Evolutionary conservation across 2,888 invertebrate genomes (phyloP), one percentile per base, ranked within the genome.

Genomic region (Meganola albula): DNA sequence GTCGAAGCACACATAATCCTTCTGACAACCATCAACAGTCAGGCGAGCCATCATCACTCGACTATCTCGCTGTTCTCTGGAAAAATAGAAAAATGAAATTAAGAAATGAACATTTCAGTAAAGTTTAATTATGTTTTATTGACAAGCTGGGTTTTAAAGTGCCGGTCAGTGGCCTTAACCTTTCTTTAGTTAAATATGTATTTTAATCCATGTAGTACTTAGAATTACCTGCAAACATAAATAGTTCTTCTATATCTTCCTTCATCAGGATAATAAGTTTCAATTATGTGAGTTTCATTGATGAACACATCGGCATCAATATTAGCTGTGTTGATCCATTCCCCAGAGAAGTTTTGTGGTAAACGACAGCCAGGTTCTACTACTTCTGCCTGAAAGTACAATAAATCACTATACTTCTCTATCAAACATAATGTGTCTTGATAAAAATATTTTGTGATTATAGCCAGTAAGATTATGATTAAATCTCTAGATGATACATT

Each of bases 271-370:
- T 95, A 95, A 79, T 95, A 97, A 0, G 95, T 96, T 80, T 98
- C 98, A 53, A 97, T 94, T 20, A 99, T 97, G 65, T 98, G 98
- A 0, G 98, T 99, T 62, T 96, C 95, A 64, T 98, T 98, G 22
- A 99, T 96, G 25, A 90, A 89, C 1, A 97, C 92, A 74, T 97
- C 96, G 0, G 98, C 98, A 72, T 98, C 97, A 47, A 97, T 94
- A 66, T 98, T 98, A 0, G 98, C 98, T 0, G 98, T 98, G 62
- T 98, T 98, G 30, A 98, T 95, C 98, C 98, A 99, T 11, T 94
- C 91, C 0, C 99, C 98, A 0, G 93, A 91, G 75, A 97, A 97
- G 70, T 98, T 98, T 69, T 96, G 93, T 0, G 98, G 97, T 37
- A 99, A 76, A 24, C 95, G 90, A 63, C 98, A 99, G 0, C 96